Base-by-base conservation (phyloP, 2,888 invertebrate genomes). In the Shargacucullia verbasci region DNA sequence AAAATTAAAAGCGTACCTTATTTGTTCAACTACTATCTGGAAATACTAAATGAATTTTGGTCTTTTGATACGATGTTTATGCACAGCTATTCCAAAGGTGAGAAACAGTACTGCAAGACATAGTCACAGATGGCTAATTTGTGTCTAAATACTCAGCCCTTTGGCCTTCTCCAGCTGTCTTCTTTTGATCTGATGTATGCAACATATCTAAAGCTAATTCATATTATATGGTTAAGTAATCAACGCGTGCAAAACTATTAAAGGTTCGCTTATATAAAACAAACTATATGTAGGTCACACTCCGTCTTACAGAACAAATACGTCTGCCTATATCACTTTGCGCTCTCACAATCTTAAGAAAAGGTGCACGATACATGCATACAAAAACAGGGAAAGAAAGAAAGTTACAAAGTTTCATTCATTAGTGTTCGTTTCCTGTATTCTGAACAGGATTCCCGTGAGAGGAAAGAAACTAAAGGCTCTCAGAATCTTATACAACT, bases 351-450 rank as follows among this genome's bases (percentile, higher is more conserved):
- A 29, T 54, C 43, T 40, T n/a, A 40, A 40, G 14, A 15, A 11
- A 40, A 66, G 66, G 58, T 46, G 59, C 12, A 66, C 72, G 52
- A 27, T 25, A 46, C 33, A 11, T 39, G 59, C 48, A 58, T 71
- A 66, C 66, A 7, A 40, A 49, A 71, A 10, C 11, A 39, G 59
- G 3, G 12, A 9, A 35, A 38, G 37, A 56, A 50, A 20, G 20
- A 20, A 20, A 50, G n/a, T 47, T 50, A 33, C 43, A 40, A 70
- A 71, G 37, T 66, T 67, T 50, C 41, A 67, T 66, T 59, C 59
- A 67, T 71, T 66, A 59, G 40, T 37, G 44, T 59, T 52, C 34
- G 59, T 67, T 67, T 71, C 40, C 59, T 38, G n/a, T 15, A 13
- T 44, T 50, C 54, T 11, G 27, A 41, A 34, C 35, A 46, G 35